Base-by-base conservation (phyloP, 2,113 vertebrate species). In the Crypturellus undulatus region DNA sequence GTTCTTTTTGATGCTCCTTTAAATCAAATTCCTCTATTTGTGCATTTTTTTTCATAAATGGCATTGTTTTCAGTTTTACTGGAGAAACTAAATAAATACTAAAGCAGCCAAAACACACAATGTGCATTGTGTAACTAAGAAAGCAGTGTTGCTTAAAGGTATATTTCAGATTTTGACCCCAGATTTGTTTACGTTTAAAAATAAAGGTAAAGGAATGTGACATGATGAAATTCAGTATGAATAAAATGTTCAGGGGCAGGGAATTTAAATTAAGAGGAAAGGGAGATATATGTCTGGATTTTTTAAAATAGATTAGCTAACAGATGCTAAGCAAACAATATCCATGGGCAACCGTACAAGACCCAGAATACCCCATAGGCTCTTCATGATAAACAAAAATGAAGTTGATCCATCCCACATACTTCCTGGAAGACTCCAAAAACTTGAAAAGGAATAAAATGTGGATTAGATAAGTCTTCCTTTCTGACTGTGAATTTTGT, bases 1-100 rank as follows among this genome's bases (percentile, higher is more conserved):
- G 18, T 40, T 85, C 59, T 70, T 90, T 25, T 68, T 12, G 32
- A 51, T 45, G 12, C 26, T 54, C 26, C 32, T 73, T 94, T 68
- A 92, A 89, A 94, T 79, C 43, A 94, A 91, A 52, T 26, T 10
- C 21, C 15, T 10, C 22, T 59, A 20, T 73, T 84, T 47, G 28
- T 71, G 80, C 89, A 87, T 40, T 2, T 40, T 89, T 92, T 93
- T 86, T 89, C 71, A 87, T 36, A 83, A 40, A 60, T 45, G 9
- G 62, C 81, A 87, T 73, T 94, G 40, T 89, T 94, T 94, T 91
- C 59, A 85, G 59, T 60, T 91, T 91, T 79, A 87, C 78, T 84
- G 47, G 45, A 13, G 28, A 85, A 92, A 89, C 43, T 68, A 70
- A 92, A 40, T n/a, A 70, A 70, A 89, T 17, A 7, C n/a, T 65